Evolutionary conservation across 2,113 vertebrate genomes (phyloP), one percentile per base, ranked within the genome.

Genomic region (Megaleporinus macrocephalus): DNA sequence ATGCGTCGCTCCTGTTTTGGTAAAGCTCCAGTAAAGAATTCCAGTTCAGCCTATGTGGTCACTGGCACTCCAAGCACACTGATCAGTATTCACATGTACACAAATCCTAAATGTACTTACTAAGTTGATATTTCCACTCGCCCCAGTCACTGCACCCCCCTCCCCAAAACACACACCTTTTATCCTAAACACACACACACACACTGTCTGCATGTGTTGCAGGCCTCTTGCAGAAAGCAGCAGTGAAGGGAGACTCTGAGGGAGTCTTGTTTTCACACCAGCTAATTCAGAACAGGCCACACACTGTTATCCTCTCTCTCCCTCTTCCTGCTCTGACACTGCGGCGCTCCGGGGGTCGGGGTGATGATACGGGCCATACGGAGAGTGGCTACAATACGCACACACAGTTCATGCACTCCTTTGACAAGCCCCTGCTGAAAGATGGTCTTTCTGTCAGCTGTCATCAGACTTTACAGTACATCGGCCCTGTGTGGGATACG

Each of bases 371-470:
- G 49, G 81, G 59, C 66, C 63, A 66, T 44, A 51, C 9, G 44
- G n/a, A 44, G 66, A 73, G 59, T 41, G 22, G 76, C 49, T 55
- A 59, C 53, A 73, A 33, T 20, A 29, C 76, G 75, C 44, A 57
- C 76, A 83, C 73, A 49, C 81, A 59, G 83, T 85, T 86, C 87
- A 80, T 85, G 89, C 89, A 88, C 87, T 85, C 88, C 77, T 83
- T 83, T 86, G 84, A 91, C 85, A 87, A 84, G 77, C 84, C 89
- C 79, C 75, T 83, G 79, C 78, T 91, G 83, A 93, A 93, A 91
- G 89, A 85, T 85, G 86, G 80, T 86, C 89, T 90, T 91, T 91
- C 89, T 57, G 53, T 20, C 53, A 57, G 53, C 53, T 15, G 1
- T 22, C 9, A 12, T 61, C 11, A 24, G 57, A 59, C 51, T 55